Evolutionary conservation across 2,797 vertebrate genomes (phyloP).

Genomic region (Prunella strophiata): DNA sequence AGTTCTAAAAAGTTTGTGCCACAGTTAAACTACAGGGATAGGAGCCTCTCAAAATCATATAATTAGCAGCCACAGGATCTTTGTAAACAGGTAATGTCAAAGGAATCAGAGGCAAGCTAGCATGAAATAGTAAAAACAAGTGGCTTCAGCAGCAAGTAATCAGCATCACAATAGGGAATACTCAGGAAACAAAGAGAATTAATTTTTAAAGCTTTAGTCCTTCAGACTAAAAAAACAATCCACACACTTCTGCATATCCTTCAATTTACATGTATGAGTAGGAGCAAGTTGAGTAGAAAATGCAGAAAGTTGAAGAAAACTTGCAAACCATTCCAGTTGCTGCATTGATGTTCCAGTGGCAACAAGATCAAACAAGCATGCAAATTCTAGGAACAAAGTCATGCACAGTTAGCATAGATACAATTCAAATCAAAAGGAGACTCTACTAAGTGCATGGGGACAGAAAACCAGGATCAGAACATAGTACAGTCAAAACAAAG

Average conservation of each 20-base stretch:
- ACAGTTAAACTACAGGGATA: background rate
- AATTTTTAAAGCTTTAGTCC: slow-evolving; percentile 7
- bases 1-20: background rate
- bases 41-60: background rate
- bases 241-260: background rate
- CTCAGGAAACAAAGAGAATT: slow-evolving; percentile 25
- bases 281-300: background rate
- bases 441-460: background rate
- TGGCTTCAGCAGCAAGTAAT: background rate
- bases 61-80: background rate
- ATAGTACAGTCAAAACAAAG: background rate
- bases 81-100: slow-evolving; percentile 41
- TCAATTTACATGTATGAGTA: background rate
- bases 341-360: background rate
- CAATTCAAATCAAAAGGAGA: background rate
- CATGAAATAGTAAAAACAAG: slow-evolving; percentile 46
- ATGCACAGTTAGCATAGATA: background rate
- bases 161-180: slow-evolving; percentile 33
- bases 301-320: background rate
- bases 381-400: background rate
- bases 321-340: background rate
- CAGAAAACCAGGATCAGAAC: background rate
- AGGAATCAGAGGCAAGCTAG: slow-evolving; percentile 32
- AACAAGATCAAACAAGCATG: background rate
- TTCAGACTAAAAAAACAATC: background rate